Percentiles rank a stretch among this genome's conserved stretches.
Evolutionary conservation across 2,113 vertebrate species (phyloP).

Genomic region (Ia io): DNA sequence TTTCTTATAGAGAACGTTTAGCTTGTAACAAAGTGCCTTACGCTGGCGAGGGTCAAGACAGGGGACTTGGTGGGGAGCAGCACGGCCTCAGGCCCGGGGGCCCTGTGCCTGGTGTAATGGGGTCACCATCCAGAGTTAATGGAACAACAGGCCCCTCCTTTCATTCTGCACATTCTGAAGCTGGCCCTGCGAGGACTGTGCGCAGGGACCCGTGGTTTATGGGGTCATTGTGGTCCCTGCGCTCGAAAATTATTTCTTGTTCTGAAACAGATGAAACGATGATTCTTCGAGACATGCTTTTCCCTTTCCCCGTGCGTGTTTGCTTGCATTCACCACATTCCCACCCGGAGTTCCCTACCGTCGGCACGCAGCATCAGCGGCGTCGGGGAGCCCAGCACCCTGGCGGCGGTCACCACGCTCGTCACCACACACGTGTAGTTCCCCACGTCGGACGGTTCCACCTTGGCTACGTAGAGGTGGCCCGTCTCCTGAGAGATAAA

Average conservation of each 20-base stretch:
- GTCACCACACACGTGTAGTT: constrained; percentile 95
- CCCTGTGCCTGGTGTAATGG: background rate
- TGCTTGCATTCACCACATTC: fast-evolving
- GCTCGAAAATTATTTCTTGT: background rate
- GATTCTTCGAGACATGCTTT: background rate
- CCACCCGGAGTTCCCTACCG: constrained; percentile 75
- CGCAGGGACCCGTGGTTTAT: background rate
- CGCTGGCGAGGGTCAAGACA: background rate
- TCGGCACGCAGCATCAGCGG: constrained; percentile 92
- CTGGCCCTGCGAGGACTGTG: background rate
- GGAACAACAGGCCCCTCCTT: background rate
- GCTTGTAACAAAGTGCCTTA: background rate
- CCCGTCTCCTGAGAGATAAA: constrained; percentile 97
- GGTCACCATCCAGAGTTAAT: background rate
- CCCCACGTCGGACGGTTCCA: constrained; percentile 92
- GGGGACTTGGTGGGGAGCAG: background rate
- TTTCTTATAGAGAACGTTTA: background rate
- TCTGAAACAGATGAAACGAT: background rate
- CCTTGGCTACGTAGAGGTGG: constrained; percentile 95
- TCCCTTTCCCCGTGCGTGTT: background rate
- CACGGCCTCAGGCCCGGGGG: background rate
- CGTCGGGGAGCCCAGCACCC: constrained; percentile 90
- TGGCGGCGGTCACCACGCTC: constrained; percentile 84
- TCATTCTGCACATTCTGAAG: background rate
- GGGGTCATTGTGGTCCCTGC: too few species aligned